Evolutionary conservation across 2,888 invertebrate species (phyloP).

Genomic region (Sipha maydis): DNA sequence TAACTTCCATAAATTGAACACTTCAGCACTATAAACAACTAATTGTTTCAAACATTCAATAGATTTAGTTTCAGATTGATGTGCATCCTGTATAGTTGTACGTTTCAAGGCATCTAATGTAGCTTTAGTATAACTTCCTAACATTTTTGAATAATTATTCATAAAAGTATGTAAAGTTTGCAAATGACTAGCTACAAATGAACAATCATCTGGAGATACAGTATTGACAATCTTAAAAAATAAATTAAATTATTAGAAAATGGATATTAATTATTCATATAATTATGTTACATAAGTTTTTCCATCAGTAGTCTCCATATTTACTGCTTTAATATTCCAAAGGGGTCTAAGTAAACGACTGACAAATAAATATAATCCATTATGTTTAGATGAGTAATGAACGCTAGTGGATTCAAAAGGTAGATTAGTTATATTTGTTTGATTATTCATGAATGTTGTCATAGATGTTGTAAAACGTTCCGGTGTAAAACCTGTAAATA

Average conservation of each 20-base stretch:
- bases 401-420: slow-evolving; percentile 64
- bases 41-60: slow-evolving; percentile 80
- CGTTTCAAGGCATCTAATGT: slow-evolving; percentile 41
- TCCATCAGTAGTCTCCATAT: slow-evolving; percentile 70
- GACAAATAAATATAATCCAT: slow-evolving; percentile 91
- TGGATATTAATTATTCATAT: background rate
- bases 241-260: slow-evolving; percentile 52
- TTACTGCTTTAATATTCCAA: slow-evolving; percentile 80
- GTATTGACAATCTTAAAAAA: slow-evolving; percentile 71
- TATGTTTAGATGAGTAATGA: slow-evolving; percentile 83
- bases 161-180: slow-evolving; percentile 81
- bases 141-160: slow-evolving; percentile 68
- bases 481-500: slow-evolving; percentile 64
- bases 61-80: slow-evolving; percentile 78
- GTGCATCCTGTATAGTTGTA: slow-evolving; percentile 65
- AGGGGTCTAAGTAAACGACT: slow-evolving; percentile 87
- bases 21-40: slow-evolving; percentile 84
- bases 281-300: slow-evolving; percentile 66
- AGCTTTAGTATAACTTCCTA: slow-evolving; percentile 38
- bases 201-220: slow-evolving; percentile 77
- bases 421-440: slow-evolving; percentile 49
- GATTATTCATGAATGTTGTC: slow-evolving; percentile 42
- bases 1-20: slow-evolving; percentile 92
- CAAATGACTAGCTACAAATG: slow-evolving; percentile 79
- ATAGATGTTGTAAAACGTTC: slow-evolving; percentile 65